These are phyloP conservation scores for Rhopilema esculentum DNA, from an alignment of 30 jellyfish, hydroid and myxozoan genomes.

Conservation along the genomic window DNA sequence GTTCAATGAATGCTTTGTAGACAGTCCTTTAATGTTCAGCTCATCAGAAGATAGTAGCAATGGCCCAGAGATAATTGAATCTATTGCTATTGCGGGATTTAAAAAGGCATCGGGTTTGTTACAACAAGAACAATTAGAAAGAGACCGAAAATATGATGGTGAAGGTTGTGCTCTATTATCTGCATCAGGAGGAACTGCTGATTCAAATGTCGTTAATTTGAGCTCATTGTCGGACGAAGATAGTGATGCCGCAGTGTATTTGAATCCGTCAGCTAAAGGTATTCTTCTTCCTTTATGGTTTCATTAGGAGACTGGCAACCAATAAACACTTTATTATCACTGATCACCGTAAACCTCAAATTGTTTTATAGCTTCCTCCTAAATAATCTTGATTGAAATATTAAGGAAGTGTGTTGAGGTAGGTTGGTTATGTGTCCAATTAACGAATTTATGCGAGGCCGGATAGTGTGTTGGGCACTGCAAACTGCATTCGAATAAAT, in stretches of 20 bases:
- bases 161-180: conserved; percentile 11
- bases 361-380: background rate
- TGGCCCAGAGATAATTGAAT: background rate
- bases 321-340: background rate
- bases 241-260: background rate
- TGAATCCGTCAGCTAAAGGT: background rate
- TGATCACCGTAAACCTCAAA: background rate
- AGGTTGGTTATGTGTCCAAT: too few relatives aligned
- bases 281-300: background rate
- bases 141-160: conserved; percentile 3
- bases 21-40: conserved; percentile 26
- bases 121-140: background rate
- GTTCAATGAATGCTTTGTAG: background rate
- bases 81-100: background rate
- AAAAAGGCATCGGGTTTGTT: background rate
- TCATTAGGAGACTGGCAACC: background rate
- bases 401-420: background rate
- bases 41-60: background rate
- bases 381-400: background rate
- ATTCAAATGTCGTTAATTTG: background rate
- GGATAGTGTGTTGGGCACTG: background rate
- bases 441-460: too few relatives aligned
- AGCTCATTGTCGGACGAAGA: background rate
- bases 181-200: background rate
- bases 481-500: too few relatives aligned